These are phyloP conservation scores for Pogonomyrmex barbatus DNA, from an alignment of 1,140 invertebrate genomes.

Conservation along the genomic window DNA sequence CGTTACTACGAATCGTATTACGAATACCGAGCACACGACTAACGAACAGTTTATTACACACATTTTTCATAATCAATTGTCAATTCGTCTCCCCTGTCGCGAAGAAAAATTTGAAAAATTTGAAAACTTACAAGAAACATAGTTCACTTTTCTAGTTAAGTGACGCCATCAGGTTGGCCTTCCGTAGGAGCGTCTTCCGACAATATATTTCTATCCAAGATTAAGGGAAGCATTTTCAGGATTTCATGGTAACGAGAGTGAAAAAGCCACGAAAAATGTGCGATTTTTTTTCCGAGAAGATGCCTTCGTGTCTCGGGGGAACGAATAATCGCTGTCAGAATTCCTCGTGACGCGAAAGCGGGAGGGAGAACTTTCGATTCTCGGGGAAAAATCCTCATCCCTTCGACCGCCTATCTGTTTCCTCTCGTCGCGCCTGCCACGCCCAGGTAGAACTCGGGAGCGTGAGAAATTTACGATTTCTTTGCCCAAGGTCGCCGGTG, in stretches of 20 bases:
- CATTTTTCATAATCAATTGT: background rate
- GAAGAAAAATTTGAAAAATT: background rate
- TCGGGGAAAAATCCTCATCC: background rate
- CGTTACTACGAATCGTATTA: background rate
- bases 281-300: conserved; percentile 5
- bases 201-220: background rate
- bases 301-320: background rate
- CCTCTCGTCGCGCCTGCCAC: conserved; percentile 40
- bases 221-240: background rate
- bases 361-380: conserved; percentile 6
- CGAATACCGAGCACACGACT: background rate
- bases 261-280: background rate
- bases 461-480: conserved; percentile 74
- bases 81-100: background rate
- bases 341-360: background rate
- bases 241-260: background rate
- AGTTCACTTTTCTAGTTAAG: background rate
- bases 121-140: background rate
- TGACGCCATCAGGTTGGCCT: background rate
- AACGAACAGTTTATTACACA: background rate
- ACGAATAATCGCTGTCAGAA: conserved; percentile 3
- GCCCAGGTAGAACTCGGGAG: conserved; percentile 51
- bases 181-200: background rate
- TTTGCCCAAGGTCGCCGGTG: conserved; percentile 60
- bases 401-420: conserved; percentile 45